Conservation (phyloP, 2,113 vertebrate species). For the Lepus europaeus region DNA sequence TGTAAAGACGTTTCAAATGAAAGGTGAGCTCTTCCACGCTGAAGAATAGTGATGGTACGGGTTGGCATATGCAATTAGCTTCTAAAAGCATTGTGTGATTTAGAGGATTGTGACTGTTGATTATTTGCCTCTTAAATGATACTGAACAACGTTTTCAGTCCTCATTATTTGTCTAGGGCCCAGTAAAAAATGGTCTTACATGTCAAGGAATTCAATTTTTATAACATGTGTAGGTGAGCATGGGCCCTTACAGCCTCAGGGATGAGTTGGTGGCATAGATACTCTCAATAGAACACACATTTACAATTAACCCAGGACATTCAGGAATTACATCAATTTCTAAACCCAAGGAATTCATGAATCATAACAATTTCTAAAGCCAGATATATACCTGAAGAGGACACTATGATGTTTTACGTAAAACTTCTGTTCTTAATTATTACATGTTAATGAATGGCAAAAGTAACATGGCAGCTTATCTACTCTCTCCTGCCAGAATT, state of each 20-base stretch:
- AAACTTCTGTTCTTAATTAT: slow-evolving; percentile 60
- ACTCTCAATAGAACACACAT: slow-evolving; percentile 49
- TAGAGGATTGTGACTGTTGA: slow-evolving; percentile 10
- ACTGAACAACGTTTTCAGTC: slow-evolving; percentile 17
- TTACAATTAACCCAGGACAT: slow-evolving; percentile 47
- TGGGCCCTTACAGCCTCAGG: not conserved
- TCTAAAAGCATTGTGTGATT: slow-evolving; percentile 53
- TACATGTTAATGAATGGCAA: slow-evolving; percentile 46
- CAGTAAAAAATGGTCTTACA: slow-evolving; percentile 28
- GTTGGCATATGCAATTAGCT: not conserved
- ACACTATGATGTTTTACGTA: slow-evolving; percentile 50
- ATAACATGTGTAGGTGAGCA: not conserved
- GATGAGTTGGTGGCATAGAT: slow-evolving; percentile 12
- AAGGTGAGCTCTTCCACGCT: not conserved
- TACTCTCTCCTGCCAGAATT: slow-evolving; percentile 46
- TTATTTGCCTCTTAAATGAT: slow-evolving; percentile 51
- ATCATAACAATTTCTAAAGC: slow-evolving; percentile 48
- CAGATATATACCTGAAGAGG: slow-evolving; percentile 26
- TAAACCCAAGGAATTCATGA: slow-evolving; percentile 42
- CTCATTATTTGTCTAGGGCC: not conserved
- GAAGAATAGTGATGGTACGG: slow-evolving; percentile 3
- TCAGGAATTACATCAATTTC: slow-evolving; percentile 3
- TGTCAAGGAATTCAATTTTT: slow-evolving; percentile 52
- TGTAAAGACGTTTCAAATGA: slow-evolving; percentile 1
- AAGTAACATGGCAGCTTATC: slow-evolving; percentile 39